Conservation (phyloP, 2,113 vertebrate species). For the Passerina amoena region DNA sequence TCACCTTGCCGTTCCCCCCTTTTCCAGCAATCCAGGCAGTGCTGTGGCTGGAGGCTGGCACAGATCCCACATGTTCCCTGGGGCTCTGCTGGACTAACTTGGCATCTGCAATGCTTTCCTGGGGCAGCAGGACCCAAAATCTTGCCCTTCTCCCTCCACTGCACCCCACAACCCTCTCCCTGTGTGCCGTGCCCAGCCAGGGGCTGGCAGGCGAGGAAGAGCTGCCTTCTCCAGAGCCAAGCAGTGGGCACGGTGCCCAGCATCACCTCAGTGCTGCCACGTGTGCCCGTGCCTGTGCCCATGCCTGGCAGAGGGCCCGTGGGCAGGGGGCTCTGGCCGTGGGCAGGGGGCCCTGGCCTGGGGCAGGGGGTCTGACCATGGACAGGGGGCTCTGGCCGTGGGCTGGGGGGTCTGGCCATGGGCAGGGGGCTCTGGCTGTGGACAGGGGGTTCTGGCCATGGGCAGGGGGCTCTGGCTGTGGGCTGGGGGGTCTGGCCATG, state of each 20-base stretch:
- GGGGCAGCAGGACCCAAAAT: fast-evolving
- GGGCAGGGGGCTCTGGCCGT: background rate
- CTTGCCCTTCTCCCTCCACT: background rate
- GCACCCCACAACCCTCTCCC: background rate
- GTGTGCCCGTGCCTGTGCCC: background rate
- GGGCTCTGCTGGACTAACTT: background rate
- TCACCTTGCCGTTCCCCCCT: background rate
- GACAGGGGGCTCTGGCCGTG: background rate
- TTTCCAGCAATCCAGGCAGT: background rate
- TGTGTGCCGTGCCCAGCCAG: background rate
- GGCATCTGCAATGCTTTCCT: background rate
- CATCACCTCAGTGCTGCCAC: fast-evolving
- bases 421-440: too few species aligned
- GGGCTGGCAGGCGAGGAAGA: background rate
- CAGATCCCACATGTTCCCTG: background rate
- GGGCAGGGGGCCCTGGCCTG: too few species aligned
- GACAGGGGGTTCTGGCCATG: too few species aligned
- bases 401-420: too few species aligned
- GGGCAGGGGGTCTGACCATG: background rate
- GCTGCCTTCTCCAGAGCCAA: background rate
- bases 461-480: too few species aligned
- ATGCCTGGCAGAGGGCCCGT: background rate
- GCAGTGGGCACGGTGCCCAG: fast-evolving
- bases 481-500: too few species aligned
- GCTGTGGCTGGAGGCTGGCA: background rate